Conservation (phyloP, 2,113 vertebrate genomes). For the Bos javanicus region DNA sequence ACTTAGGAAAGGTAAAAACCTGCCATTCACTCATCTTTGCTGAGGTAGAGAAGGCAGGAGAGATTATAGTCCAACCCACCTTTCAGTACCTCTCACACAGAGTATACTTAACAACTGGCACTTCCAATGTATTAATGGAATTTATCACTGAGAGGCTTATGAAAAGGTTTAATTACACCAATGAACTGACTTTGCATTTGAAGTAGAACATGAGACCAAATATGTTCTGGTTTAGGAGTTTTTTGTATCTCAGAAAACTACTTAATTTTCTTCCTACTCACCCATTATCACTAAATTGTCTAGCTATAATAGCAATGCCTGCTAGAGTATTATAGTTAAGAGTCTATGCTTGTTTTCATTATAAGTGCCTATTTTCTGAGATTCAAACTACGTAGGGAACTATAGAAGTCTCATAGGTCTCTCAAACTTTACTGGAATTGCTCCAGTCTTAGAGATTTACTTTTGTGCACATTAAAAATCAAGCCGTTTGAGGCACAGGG, state of each 20-base stretch:
- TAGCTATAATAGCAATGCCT: conserved; percentile 27
- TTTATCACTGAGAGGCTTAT: conserved; percentile 58
- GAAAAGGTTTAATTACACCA: conserved; percentile 65
- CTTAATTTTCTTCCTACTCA: conserved; percentile 66
- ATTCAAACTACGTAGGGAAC: background rate
- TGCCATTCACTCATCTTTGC: conserved; percentile 53
- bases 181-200: conserved; percentile 58
- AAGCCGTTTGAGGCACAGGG: background rate
- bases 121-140: conserved; percentile 66
- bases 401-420: background rate
- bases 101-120: conserved; percentile 43
- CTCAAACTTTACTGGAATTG: conserved; percentile 3
- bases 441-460: background rate
- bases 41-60: conserved; percentile 40
- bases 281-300: conserved; percentile 59
- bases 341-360: conserved; percentile 1
- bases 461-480: background rate
- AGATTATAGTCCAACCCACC: background rate
- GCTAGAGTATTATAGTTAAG: background rate
- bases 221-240: conserved; percentile 32
- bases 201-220: conserved; percentile 42
- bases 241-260: background rate
- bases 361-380: conserved; percentile 31
- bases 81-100: conserved; percentile 43
- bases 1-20: conserved; percentile 64